phyloP scores from a whole-genome alignment of 2,113 vertebrate genomes.

The Myiagra hebetior region DNA sequence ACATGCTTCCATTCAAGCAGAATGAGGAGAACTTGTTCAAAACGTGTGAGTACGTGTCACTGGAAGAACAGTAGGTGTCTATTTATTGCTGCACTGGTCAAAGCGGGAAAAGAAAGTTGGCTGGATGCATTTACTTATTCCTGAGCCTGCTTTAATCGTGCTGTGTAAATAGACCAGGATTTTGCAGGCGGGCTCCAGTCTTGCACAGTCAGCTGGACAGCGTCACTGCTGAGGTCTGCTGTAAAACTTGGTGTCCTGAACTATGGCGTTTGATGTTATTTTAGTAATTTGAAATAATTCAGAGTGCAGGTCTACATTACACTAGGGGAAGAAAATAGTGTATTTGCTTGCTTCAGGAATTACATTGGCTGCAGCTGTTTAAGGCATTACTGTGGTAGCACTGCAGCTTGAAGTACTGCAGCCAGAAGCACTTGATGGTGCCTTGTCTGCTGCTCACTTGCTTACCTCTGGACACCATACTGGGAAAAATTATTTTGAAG shows the following conservation, averaged over 20 bases:
- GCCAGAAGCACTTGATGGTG: neutral
- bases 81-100: neutral
- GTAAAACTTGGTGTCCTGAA: neutral
- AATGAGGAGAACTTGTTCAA: neutral
- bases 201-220: too few species aligned
- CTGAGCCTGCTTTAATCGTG: too few species aligned
- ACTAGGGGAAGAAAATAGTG: fast-evolving
- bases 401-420: neutral
- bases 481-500: neutral
- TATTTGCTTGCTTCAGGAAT: neutral
- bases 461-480: neutral
- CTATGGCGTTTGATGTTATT: neutral
- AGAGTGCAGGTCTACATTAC: neutral
- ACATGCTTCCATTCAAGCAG: neutral
- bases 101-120: too few species aligned
- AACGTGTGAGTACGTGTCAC: fast-evolving
- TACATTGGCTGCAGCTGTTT: neutral
- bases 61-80: neutral
- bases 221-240: neutral
- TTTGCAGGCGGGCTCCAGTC: fast-evolving
- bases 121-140: fast-evolving
- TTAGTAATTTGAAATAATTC: neutral
- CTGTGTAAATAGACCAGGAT: neutral
- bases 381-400: neutral
- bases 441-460: neutral